Evolutionary conservation across 2,113 vertebrate genomes (phyloP).

Genomic region (Melanostigma gelatinosum): DNA sequence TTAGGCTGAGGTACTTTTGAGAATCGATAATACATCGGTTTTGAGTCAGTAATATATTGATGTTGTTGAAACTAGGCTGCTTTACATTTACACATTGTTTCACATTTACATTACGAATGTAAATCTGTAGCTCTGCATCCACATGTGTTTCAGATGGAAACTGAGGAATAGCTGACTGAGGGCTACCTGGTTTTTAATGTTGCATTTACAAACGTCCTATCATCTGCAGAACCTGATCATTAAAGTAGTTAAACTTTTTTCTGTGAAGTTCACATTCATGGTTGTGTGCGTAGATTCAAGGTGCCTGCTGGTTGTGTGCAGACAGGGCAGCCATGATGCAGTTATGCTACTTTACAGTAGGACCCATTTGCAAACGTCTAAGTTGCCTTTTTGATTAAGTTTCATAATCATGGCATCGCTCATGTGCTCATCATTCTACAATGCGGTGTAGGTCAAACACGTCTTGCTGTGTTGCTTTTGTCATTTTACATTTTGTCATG

Average conservation of each 20-base stretch:
- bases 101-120: constrained; percentile 37
- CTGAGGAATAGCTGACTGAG: constrained; percentile 3
- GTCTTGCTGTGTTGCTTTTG: constrained; percentile 19
- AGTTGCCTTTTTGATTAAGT: constrained; percentile 49
- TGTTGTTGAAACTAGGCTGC: constrained; percentile 13
- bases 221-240: constrained; percentile 3
- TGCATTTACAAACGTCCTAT: not conserved
- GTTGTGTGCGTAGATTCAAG: constrained; percentile 18
- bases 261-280: constrained; percentile 4
- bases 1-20: constrained; percentile 29
- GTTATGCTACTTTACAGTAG: constrained; percentile 5
- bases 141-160: constrained; percentile 3
- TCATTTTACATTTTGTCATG: constrained; percentile 51
- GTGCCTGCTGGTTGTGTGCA: constrained; percentile 7
- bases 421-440: constrained; percentile 14
- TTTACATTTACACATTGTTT: constrained; percentile 23
- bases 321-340: constrained; percentile 7
- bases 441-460: not conserved
- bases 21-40: not conserved
- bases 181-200: not conserved
- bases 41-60: not conserved
- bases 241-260: not conserved
- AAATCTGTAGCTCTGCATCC: constrained; percentile 22
- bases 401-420: constrained; percentile 17
- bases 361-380: constrained; percentile 39